Evolutionary conservation across 2,888 invertebrate species (phyloP).

Genomic region (Lepidocyrtoides sp.): DNA sequence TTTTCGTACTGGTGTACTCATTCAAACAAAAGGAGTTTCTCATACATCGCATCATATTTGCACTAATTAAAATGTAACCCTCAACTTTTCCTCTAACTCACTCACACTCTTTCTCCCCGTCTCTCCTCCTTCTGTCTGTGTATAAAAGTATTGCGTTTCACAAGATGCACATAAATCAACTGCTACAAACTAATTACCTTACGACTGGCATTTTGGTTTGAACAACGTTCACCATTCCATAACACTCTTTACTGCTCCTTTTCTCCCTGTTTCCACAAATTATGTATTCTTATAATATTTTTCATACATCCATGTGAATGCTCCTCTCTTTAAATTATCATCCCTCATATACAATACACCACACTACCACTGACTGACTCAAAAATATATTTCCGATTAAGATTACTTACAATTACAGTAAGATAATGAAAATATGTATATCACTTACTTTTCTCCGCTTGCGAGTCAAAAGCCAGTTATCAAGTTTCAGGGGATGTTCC

Average conservation of each 20-base stretch:
- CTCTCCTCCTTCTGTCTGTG: conserved; percentile 52
- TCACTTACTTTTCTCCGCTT: conserved; percentile 36
- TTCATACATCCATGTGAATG: background rate
- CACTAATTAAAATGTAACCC: conserved; percentile 81
- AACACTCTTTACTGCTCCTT: conserved; percentile 4
- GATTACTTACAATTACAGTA: background rate
- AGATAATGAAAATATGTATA: background rate
- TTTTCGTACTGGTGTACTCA: background rate
- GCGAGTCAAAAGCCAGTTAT: conserved; percentile 22
- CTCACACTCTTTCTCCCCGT: conserved; percentile 49
- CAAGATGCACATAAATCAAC: conserved; percentile 77
- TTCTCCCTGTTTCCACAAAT: background rate
- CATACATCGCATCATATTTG: conserved; percentile 73
- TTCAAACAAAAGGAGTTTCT: conserved; percentile 30
- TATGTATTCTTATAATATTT: background rate
- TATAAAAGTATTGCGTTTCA: conserved; percentile 74
- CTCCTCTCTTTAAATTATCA: conserved; percentile 37
- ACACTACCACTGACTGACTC: background rate
- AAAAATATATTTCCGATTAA: background rate
- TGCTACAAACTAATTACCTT: conserved; percentile 78
- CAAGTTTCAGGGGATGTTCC: conserved; percentile 21
- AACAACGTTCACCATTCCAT: background rate
- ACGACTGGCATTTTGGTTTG: conserved; percentile 18
- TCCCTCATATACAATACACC: conserved; percentile 35
- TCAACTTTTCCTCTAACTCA: conserved; percentile 75